Conservation (phyloP, 2,113 vertebrate genomes). For the Amblyornis subalaris region DNA sequence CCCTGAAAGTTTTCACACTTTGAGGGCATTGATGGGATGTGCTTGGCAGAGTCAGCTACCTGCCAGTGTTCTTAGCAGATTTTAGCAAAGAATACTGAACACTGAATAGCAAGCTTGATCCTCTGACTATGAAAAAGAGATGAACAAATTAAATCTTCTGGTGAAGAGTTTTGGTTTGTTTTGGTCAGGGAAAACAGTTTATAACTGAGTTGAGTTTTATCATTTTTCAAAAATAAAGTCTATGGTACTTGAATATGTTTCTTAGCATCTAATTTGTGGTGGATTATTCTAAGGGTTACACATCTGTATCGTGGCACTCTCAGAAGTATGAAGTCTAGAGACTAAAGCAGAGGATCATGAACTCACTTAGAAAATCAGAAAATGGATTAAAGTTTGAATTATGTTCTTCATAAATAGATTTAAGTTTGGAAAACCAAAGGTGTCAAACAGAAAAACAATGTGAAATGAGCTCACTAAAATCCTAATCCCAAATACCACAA, state of each 20-base stretch:
- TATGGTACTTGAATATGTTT: neutral
- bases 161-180: neutral
- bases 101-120: neutral
- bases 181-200: neutral
- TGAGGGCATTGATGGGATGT: neutral
- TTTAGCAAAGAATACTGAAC: neutral
- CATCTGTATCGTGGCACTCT: neutral
- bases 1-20: neutral
- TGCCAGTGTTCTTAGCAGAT: neutral
- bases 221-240: neutral
- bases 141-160: neutral
- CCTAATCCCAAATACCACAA: neutral
- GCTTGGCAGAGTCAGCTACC: neutral
- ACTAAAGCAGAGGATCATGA: neutral
- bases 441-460: neutral
- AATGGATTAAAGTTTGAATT: neutral
- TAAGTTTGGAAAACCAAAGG: neutral
- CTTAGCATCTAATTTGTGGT: neutral
- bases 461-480: neutral
- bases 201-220: neutral
- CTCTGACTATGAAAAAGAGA: conserved; percentile 30
- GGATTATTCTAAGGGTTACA: neutral
- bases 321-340: neutral
- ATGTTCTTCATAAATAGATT: neutral
- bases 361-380: neutral